phyloP scores from a whole-genome alignment of 2,888 invertebrate genomes.

The Luperina testacea region DNA sequence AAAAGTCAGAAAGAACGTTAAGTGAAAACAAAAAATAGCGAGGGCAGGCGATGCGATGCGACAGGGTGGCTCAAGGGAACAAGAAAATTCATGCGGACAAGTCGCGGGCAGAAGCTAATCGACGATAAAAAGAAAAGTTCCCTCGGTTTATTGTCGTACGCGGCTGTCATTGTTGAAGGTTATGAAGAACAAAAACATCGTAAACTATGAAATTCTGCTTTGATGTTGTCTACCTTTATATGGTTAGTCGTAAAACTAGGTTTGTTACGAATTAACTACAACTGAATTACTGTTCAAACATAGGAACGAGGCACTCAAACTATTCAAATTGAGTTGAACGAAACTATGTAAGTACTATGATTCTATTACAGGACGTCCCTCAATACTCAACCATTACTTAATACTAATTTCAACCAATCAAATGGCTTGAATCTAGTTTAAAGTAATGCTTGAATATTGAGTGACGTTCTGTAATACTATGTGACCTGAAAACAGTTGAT shows the following conservation, averaged over 20 bases:
- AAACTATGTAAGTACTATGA: background rate
- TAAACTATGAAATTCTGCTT: slow-evolving; percentile 39
- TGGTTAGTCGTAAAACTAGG: slow-evolving; percentile 23
- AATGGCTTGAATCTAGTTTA: too few species aligned
- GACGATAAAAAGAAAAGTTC: slow-evolving; percentile 18
- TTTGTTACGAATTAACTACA: slow-evolving; percentile 26
- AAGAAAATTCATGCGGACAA: too few species aligned
- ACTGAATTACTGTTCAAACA: slow-evolving; percentile 5
- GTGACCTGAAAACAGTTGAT: background rate
- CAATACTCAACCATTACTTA: too few species aligned
- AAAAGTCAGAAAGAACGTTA: too few species aligned
- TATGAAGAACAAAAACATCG: slow-evolving; percentile 18
- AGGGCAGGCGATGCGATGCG: background rate
- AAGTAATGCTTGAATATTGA: too few species aligned
- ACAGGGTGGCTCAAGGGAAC: too few species aligned
- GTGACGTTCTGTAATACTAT: too few species aligned
- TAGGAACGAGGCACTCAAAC: slow-evolving; percentile 21
- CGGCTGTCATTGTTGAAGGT: slow-evolving; percentile 11
- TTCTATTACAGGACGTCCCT: background rate
- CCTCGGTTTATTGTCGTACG: background rate
- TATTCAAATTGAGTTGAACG: slow-evolving; percentile 31
- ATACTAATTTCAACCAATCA: too few species aligned
- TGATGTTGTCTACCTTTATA: slow-evolving; percentile 50
- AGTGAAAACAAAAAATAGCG: background rate
- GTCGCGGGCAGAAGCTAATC: background rate